Base-by-base conservation (phyloP, 2,113 vertebrate species). In the Indicator indicator region DNA sequence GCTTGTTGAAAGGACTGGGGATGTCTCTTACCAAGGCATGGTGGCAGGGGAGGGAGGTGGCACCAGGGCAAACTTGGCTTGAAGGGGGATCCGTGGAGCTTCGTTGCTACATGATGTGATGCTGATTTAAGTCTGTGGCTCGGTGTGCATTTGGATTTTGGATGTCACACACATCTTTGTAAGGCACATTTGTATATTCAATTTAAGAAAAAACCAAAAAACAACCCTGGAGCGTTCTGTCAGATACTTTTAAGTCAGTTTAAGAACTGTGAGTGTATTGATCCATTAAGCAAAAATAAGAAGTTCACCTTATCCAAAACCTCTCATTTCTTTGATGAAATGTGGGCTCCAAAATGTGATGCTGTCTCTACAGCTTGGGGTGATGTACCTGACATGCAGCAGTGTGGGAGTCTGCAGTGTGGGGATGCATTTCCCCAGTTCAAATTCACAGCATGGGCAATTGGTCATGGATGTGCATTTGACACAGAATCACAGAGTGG, bases 281-380 rank as follows among this genome's bases (percentile, higher is more conserved):
- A 56, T 67, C 27, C 20, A 12, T 65, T 62, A 18, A 27, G 60
- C 58, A 26, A 19, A 58, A 78, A 56, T 42, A 36, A 24, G 0
- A 9, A 36, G 0, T 17, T 48, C 40, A 59, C 7, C 0, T 10
- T 48, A 13, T 65, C 48, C 19, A 73, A 36, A 4, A 62, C 0
- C 17, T n/a, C 1, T 72, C 3, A 33, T 63, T 85, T 86, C 42
- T 74, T 16, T 73, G 46, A 12, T 60, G 23, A 85, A 82, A 71
- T 58, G 5, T 1, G 4, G 28, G 7, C 6, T 74, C 12, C 4
- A 67, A 24, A 79, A 54, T 4, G 7, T 5, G 12, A 9, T 27
- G 40, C 11, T 42, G 16, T 75, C 5, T 15, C 14, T 63, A 26
- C 26, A 26, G 52, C 54, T 30, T 9, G 52, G 54, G 54, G 8